Percentiles rank a stretch among this genome's conserved stretches.
Evolutionary conservation across 2,888 invertebrate species (phyloP).

Genomic region (Platerodrilus igneus): DNA sequence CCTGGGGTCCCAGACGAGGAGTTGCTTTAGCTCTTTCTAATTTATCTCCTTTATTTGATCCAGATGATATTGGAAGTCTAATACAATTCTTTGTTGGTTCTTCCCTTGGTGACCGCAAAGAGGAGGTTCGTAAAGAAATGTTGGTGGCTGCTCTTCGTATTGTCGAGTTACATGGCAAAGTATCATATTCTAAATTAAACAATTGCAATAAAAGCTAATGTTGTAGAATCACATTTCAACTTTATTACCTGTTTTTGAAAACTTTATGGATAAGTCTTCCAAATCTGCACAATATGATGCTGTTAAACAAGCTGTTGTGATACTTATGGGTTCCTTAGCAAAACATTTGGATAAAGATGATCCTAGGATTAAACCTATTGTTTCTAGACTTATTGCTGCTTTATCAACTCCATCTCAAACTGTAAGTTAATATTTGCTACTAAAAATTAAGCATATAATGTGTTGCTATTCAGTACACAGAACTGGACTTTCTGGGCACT

Average conservation of each 20-base stretch:
- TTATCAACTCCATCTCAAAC: conserved; percentile 95
- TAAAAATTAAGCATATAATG: too few relatives aligned
- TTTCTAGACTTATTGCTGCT: conserved; percentile 82
- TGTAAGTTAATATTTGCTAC: conserved; percentile 45
- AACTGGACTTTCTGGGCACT: too few relatives aligned
- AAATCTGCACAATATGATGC: conserved; percentile 86
- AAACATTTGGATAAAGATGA: conserved; percentile 90
- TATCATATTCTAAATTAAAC: too few relatives aligned
- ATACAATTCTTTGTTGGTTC: conserved; percentile 81
- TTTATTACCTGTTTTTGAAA: conserved; percentile 86
- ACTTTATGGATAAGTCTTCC: conserved; percentile 89
- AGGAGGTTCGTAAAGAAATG: conserved; percentile 83
- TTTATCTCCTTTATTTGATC: conserved; percentile 68
- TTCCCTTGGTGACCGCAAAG: conserved; percentile 81
- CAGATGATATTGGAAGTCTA: conserved; percentile 63
- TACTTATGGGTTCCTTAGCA: conserved; percentile 96
- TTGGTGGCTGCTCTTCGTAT: conserved; percentile 87
- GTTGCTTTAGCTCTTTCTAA: conserved; percentile 78
- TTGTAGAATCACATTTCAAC: conserved; percentile 62
- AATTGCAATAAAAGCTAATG: neutral
- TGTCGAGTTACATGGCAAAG: conserved; percentile 90
- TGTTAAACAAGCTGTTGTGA: conserved; percentile 92
- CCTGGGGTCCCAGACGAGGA: conserved; percentile 87
- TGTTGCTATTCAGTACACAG: too few relatives aligned
- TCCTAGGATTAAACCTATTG: conserved; percentile 88